Percentiles rank a stretch among this genome's conserved stretches.
phyloP scores from a whole-genome alignment of 2,797 vertebrate genomes.

The Enoplosus armatus region DNA sequence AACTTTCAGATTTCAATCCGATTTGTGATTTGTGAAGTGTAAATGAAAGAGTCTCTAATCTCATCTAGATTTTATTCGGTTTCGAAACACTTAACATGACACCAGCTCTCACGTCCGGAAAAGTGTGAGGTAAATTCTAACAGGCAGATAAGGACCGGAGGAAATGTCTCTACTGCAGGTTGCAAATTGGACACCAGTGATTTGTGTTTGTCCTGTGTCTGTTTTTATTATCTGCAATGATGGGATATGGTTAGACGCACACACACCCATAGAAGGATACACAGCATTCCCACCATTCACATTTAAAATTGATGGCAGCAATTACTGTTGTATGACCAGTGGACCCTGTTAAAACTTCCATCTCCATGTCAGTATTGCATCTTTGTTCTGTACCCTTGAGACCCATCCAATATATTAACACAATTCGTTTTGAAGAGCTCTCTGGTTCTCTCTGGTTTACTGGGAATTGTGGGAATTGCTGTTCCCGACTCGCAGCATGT shows the following conservation, averaged over 20 bases:
- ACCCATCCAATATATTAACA: slow-evolving; percentile 30
- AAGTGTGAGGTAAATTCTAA: neutral
- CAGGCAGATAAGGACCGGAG: slow-evolving; percentile 5
- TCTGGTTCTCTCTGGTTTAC: slow-evolving; percentile 36
- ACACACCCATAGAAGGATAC: neutral
- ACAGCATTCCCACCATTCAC: neutral
- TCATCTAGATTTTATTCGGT: too few species aligned
- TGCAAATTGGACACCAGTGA: too few species aligned
- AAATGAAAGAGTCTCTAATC: too few species aligned
- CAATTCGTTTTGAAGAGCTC: slow-evolving; percentile 36
- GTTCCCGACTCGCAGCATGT: slow-evolving; percentile 4
- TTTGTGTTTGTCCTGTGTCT: neutral
- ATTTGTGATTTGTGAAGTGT: too few species aligned
- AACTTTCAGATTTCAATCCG: too few species aligned
- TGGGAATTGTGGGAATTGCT: slow-evolving; percentile 51
- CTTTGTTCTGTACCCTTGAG: slow-evolving; percentile 17
- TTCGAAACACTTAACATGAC: too few species aligned
- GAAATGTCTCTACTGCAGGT: neutral
- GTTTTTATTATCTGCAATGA: neutral
- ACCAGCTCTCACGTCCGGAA: too few species aligned
- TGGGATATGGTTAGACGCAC: neutral
- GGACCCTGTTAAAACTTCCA: slow-evolving; percentile 36
- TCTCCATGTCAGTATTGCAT: slow-evolving; percentile 22
- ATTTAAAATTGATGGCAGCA: slow-evolving; percentile 35
- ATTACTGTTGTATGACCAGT: slow-evolving; percentile 36